Evolutionary conservation across 1,140 invertebrate genomes (phyloP), one percentile per base, ranked within the genome.

Genomic region (Frieseomelitta varia): DNA sequence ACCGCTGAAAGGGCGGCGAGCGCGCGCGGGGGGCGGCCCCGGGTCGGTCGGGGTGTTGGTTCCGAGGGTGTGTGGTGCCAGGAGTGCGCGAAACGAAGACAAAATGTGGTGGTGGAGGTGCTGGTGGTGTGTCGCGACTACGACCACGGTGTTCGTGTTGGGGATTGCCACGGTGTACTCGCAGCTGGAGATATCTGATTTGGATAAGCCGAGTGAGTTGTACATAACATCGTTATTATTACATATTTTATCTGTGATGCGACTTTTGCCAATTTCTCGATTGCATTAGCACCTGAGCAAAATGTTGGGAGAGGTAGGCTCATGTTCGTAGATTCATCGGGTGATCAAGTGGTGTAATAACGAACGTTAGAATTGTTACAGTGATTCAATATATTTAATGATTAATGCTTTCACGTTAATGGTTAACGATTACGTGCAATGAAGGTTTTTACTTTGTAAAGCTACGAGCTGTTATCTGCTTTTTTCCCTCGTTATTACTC

Each of bases 191-290:
- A 88, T 92, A 88, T 89, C 92, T 79, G 92, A 93, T 90, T 89
- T 94, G 85, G 92, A 94, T 92, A 91, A 93, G 91, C 93, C 92
- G 55, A 91, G 93, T 94, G 88, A 94, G 93, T 94, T 90, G 88
- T 86, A 83, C 78, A 63, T 55, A 11, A 6, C 53, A 17, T 71
- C 51, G 63, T 81, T 73, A 73, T 89, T 69, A 90, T 86, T 84
- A 47, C 8, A 47, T 47, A 84, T 79, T 89, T 86, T 77, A 55
- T 51, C 34, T 56, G 8, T 47, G 39, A 47, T 8, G 58, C n/a
- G n/a, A n/a, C 24, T 24, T n/a, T n/a, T 61, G 10, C 15, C 30
- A 30, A n/a, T 72, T 15, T 21, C n/a, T 15, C 15, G n/a, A 47
- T 47, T 47, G 30, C n/a, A n/a, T n/a, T n/a, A n/a, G n/a, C n/a